Base-by-base conservation (phyloP, 2,797 vertebrate genomes). In the Sciurus vulgaris region DNA sequence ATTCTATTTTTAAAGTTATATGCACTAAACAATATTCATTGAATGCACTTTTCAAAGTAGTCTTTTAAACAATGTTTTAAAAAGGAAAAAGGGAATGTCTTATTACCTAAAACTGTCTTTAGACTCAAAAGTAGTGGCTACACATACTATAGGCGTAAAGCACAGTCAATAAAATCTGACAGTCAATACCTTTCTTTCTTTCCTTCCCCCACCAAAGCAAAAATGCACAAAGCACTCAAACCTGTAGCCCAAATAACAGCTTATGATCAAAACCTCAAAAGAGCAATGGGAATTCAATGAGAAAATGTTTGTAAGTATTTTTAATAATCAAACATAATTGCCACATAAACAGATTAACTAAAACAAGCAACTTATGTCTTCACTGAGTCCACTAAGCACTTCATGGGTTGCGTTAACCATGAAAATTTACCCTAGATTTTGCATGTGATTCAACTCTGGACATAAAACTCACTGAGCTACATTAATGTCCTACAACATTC, bases 401-500 rank as follows among this genome's bases (percentile, higher is more conserved):
- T 88, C 84, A 86, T 65, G 51, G 86, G 49, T 96, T 88, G 51
- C 85, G 65, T 88, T 90, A 97, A 87, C 91, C 96, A 96, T 61
- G 83, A 92, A 96, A 92, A 96, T 89, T 90, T 97, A 94, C 79
- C 95, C 79, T 95, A 97, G 81, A 67, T 63, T 95, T 86, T 5
- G 9, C 81, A 78, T 1, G n/a, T 69, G 78, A 97, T 95, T 97
- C 93, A 44, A 54, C 90, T 96, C 84, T 95, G 93, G 97, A 96
- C 93, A 97, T 83, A 96, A 89, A 88, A 94, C 92, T 94, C 94
- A 83, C 0, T 83, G 92, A 96, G 81, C 94, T 69, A 89, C 17
- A 15, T 82, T 86, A 79, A 94, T 89, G 88, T 97, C 91, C 95
- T 94, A 85, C 89, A 97, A 97, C 72, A 97, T 63, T 26, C 81